Conservation (phyloP, 2,797 vertebrate genomes). For the Synanceia verrucosa region DNA sequence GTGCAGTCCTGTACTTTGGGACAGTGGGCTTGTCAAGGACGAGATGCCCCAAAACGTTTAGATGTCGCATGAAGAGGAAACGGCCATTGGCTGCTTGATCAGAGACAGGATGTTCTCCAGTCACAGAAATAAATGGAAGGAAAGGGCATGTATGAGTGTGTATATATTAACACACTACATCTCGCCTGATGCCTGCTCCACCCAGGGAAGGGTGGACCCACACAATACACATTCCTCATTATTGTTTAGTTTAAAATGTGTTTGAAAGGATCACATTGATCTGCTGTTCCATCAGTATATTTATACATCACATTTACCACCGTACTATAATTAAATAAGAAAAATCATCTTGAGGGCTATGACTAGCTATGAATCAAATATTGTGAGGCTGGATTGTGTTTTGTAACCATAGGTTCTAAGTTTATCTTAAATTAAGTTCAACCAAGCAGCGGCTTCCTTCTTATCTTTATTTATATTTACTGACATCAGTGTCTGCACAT, state of each 20-base stretch:
- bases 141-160: constrained; percentile 49
- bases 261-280: background rate
- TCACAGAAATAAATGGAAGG: constrained; percentile 59
- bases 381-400: background rate
- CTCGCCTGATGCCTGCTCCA: constrained; percentile 14
- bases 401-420: background rate
- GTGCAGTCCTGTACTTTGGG: background rate
- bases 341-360: background rate
- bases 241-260: constrained; percentile 39
- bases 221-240: constrained; percentile 33
- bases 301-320: too few relatives aligned
- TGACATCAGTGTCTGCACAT: background rate
- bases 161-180: constrained; percentile 19
- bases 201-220: constrained; percentile 58
- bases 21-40: background rate
- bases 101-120: constrained; percentile 60
- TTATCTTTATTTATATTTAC: background rate
- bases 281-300: background rate
- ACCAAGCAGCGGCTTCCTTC: background rate
- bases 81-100: constrained; percentile 19
- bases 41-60: background rate
- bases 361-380: background rate
- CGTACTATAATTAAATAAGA: background rate
- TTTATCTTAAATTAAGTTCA: background rate
- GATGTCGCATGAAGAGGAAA: constrained; percentile 38